Conservation (phyloP, 2,113 vertebrate genomes). For the Pristiophorus japonicus region DNA sequence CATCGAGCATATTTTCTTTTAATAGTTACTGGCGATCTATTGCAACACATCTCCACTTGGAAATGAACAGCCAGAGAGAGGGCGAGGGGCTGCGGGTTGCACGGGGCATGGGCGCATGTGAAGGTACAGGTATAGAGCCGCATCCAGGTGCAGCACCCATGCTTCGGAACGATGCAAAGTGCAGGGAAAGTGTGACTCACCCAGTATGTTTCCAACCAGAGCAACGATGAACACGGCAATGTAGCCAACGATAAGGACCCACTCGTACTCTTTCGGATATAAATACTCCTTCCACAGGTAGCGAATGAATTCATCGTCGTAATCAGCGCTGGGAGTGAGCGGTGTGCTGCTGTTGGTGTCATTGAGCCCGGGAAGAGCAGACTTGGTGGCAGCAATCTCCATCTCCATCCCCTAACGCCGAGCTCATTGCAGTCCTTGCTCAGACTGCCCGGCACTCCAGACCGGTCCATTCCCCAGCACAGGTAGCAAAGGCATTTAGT, state of each 20-base stretch:
- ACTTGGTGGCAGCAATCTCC: background rate
- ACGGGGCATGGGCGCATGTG: background rate
- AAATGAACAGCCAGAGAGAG: background rate
- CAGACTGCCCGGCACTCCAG: background rate
- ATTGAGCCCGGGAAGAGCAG: too few species aligned
- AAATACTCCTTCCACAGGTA: slow-evolving; percentile 94
- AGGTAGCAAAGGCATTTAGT: too few species aligned
- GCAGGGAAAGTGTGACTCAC: slow-evolving; percentile 61
- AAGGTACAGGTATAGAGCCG: too few species aligned
- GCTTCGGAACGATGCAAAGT: background rate
- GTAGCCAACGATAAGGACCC: slow-evolving; percentile 88
- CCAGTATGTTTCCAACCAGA: slow-evolving; percentile 83
- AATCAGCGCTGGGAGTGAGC: slow-evolving; percentile 55
- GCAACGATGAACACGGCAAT: slow-evolving; percentile 87
- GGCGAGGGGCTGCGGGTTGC: background rate
- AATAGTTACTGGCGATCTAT: background rate
- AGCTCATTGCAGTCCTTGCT: background rate
- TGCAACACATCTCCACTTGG: background rate
- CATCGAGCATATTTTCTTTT: background rate
- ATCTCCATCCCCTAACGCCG: background rate
- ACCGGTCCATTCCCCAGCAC: background rate
- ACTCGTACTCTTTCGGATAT: slow-evolving; percentile 89
- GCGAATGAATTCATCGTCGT: slow-evolving; percentile 84
- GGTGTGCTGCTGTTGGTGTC: background rate
- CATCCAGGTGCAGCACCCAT: background rate